Base-by-base conservation (phyloP, 2,797 vertebrate species). In the Carapus acus region DNA sequence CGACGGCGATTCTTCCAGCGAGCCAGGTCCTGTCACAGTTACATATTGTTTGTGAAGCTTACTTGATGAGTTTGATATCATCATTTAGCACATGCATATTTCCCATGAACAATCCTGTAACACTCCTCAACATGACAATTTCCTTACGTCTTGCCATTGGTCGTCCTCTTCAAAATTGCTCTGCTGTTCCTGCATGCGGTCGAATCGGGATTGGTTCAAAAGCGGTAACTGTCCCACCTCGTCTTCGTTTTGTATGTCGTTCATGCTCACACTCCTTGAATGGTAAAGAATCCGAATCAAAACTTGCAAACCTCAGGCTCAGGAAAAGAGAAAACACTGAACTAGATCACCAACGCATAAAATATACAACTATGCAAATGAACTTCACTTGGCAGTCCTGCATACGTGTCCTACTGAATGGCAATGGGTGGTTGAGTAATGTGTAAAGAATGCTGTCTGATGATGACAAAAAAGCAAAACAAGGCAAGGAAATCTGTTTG, bases 1-100 rank as follows among this genome's bases (percentile, higher is more conserved):
- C 94, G 91, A 48, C 96, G 88, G 0, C 94, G 93, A 63, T 83
- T 97, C 80, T 98, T 99, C 96, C 96, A 99, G 16, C 92, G 91
- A 61, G 92, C 92, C 76, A 99, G 80, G 52, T 99, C 94, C 96
- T 98, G 71, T 31, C 31, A 1, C 29, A 14, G 13, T 39, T 40
- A 3, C 20, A 54, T 16, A 62, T 29, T 38, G 14, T 29, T 33
- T 48, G 1, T 1, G 20, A 15, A 18, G n/a, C 13, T 49, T 5
- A 33, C 2, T 27, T 39, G n/a, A 11, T n/a, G 22, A 12, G 15
- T 2, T 1, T 20, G 2, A 2, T 22, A 14, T 3, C n/a, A 11
- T 6, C 27, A 9, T 53, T 36, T 19, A 16, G 18, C 24, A 21
- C 14, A 3, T 52, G 1, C 37, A 2, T 15, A 37, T 8, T 27